Conservation (phyloP, 2,113 vertebrate species). For the Alces alces region DNA sequence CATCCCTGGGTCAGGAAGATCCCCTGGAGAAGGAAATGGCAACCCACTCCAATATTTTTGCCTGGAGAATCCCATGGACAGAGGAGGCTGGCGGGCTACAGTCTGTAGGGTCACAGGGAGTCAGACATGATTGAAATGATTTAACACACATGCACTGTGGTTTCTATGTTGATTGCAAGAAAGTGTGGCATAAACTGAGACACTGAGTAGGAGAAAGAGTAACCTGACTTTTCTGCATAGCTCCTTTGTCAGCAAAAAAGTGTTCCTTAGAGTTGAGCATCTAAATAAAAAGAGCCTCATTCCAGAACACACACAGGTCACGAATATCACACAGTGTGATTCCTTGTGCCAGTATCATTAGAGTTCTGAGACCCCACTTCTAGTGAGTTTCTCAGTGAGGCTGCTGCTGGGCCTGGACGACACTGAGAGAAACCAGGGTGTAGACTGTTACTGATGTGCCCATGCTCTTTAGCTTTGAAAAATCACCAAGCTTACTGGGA, state of each 20-base stretch:
- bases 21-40: too few species aligned
- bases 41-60: too few species aligned
- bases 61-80: too few species aligned
- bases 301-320: not conserved
- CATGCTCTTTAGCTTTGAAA: not conserved
- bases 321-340: not conserved
- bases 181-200: not conserved
- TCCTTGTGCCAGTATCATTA: not conserved
- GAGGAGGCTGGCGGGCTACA: fast-evolving
- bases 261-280: not conserved
- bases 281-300: not conserved
- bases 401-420: not conserved
- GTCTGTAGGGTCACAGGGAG: too few species aligned
- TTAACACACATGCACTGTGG: too few species aligned
- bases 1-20: too few species aligned
- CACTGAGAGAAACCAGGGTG: not conserved
- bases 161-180: not conserved
- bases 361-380: not conserved
- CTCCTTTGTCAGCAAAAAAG: not conserved
- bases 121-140: too few species aligned
- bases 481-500: not conserved
- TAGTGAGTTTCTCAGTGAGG: not conserved
- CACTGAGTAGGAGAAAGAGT: not conserved
- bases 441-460: too few species aligned
- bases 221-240: not conserved